Conservation (phyloP, 2,797 vertebrate species). For the Acanthurus lineatus region DNA sequence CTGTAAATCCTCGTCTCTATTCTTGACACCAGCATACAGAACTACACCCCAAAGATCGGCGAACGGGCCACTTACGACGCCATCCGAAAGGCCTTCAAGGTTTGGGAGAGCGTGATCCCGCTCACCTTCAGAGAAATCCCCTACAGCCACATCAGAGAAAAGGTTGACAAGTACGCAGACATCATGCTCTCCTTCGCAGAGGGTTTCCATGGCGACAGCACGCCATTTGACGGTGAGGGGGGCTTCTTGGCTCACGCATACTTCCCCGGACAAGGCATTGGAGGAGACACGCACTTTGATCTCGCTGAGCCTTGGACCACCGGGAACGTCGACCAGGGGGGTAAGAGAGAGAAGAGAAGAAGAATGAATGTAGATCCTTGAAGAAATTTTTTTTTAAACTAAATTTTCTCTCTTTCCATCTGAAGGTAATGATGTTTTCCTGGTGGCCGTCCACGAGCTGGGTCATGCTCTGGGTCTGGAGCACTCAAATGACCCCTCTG, state of each 20-base stretch:
- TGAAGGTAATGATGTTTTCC: constrained; percentile 93
- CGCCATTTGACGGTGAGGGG: constrained; percentile 93
- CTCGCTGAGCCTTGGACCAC: constrained; percentile 93
- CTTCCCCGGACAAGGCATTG: constrained; percentile 93
- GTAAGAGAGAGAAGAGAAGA: constrained; percentile 73
- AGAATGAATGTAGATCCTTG: rapidly evolving
- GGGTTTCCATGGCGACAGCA: constrained; percentile 95
- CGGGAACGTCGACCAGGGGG: constrained; percentile 87
- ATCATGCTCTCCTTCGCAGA: constrained; percentile 95
- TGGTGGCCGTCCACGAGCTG: constrained; percentile 94
- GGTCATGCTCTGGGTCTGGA: constrained; percentile 94
- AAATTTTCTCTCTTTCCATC: neutral
- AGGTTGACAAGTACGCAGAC: constrained; percentile 90
- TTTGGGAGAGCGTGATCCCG: constrained; percentile 90
- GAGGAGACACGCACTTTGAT: constrained; percentile 96
- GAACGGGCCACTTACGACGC: constrained; percentile 88
- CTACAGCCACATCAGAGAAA: constrained; percentile 87
- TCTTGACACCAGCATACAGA: constrained; percentile 89
- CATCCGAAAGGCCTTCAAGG: constrained; percentile 91
- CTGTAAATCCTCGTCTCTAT: neutral
- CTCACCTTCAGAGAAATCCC: constrained; percentile 92
- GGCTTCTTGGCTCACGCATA: constrained; percentile 95
- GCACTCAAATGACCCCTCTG: constrained; percentile 91
- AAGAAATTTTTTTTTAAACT: rapidly evolving
- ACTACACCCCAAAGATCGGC: constrained; percentile 93